Conservation (phyloP, 1,140 invertebrate species). For the Saccostrea echinata region DNA sequence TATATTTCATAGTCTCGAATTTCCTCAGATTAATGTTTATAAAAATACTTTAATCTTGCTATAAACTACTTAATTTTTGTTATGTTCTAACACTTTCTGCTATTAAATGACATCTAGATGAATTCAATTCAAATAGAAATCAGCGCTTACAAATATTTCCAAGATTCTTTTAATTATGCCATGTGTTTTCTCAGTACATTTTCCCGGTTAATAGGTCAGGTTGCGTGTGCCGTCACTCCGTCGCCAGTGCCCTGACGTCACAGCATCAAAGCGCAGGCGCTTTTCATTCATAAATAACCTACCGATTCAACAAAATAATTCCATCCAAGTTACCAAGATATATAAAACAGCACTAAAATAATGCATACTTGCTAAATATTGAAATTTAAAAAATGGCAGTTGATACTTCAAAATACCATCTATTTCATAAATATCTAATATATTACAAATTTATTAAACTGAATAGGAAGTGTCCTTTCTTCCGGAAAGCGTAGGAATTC, state of each 20-base stretch:
- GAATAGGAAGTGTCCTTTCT: slow-evolving; percentile 14
- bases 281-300: slow-evolving; percentile 39
- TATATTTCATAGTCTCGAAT: neutral
- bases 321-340: neutral
- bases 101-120: too few species aligned
- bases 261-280: slow-evolving; percentile 28
- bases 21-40: neutral
- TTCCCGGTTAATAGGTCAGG: slow-evolving; percentile 30
- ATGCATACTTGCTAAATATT: neutral
- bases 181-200: slow-evolving; percentile 15
- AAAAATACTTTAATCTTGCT: too few species aligned
- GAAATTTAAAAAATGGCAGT: neutral
- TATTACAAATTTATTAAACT: neutral
- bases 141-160: neutral
- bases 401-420: neutral
- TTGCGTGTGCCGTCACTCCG: slow-evolving; percentile 52
- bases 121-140: neutral
- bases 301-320: slow-evolving; percentile 22
- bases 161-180: neutral
- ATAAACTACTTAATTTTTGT: too few species aligned
- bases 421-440: neutral
- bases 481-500: slow-evolving; percentile 55
- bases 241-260: slow-evolving; percentile 63
- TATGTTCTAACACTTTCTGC: too few species aligned
- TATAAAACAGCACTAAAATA: neutral